These are phyloP conservation scores for Anthopleura xanthogrammica DNA, from an alignment of 92 coral and sea anemone species.

Conservation along the genomic window DNA sequence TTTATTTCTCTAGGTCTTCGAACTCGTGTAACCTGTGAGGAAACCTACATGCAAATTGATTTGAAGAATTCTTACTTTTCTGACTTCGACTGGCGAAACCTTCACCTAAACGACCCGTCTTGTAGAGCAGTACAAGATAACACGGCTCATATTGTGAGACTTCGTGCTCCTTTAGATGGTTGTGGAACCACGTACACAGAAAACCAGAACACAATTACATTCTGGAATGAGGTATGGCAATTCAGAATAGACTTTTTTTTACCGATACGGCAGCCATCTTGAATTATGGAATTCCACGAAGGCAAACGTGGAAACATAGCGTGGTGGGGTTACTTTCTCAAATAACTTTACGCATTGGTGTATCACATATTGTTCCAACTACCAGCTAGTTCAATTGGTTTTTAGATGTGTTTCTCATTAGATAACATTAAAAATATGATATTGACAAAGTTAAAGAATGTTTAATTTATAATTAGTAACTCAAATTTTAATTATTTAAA, in stretches of 20 bases:
- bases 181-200: constrained; percentile 20
- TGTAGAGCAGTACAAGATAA: constrained; percentile 23
- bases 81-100: constrained; percentile 20
- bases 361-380: too few relatives aligned
- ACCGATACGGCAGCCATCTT: too few relatives aligned
- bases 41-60: constrained; percentile 28
- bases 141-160: constrained; percentile 9
- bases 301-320: too few relatives aligned
- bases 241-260: too few relatives aligned
- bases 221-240: background rate
- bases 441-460: background rate
- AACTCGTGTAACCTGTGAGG: background rate
- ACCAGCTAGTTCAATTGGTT: too few relatives aligned
- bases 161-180: constrained; percentile 13
- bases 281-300: too few relatives aligned
- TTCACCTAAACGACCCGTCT: constrained; percentile 26
- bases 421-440: background rate
- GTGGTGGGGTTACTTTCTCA: too few relatives aligned
- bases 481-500: too few relatives aligned
- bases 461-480: too few relatives aligned
- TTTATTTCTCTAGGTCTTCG: background rate
- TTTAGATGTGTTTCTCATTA: too few relatives aligned
- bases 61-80: constrained; percentile 26
- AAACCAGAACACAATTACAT: background rate
- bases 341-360: too few relatives aligned